A percentile compares a stretch with the other conserved stretches of the same genome.
phyloP scores from a whole-genome alignment of 1,140 invertebrate species.

The Hylaeus volcanicus region DNA sequence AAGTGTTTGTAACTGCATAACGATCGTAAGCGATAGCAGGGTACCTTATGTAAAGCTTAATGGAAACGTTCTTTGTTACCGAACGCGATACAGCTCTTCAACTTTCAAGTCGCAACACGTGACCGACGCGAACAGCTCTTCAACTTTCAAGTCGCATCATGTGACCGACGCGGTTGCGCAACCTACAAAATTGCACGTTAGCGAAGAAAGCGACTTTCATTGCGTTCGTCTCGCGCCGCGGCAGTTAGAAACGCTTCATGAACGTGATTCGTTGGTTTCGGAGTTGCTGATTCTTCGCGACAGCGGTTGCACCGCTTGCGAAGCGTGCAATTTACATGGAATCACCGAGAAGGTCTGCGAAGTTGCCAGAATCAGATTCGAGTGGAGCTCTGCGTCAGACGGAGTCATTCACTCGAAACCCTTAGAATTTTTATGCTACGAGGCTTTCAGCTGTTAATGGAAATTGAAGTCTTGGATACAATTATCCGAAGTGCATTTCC shows the following conservation, averaged over 20 bases:
- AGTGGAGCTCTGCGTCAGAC: slow-evolving; percentile 73
- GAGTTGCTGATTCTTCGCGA: slow-evolving; percentile 67
- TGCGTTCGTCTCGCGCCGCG: background rate
- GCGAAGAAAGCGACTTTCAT: background rate
- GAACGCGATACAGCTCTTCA: background rate
- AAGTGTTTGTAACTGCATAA: slow-evolving; percentile 62
- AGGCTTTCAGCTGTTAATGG: slow-evolving; percentile 58
- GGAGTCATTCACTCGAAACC: slow-evolving; percentile 71
- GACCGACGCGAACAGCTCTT: background rate
- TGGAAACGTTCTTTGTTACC: background rate
- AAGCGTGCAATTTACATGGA: slow-evolving; percentile 55
- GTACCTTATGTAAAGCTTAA: slow-evolving; percentile 27
- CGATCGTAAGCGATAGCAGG: slow-evolving; percentile 45
- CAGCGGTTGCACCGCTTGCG: slow-evolving; percentile 67
- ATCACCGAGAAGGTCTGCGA: slow-evolving; percentile 54
- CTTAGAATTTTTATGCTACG: slow-evolving; percentile 70
- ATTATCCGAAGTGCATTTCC: background rate
- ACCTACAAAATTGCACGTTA: background rate
- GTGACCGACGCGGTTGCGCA: background rate
- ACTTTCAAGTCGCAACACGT: slow-evolving; percentile 12
- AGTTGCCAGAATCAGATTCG: slow-evolving; percentile 66
- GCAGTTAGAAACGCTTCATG: background rate
- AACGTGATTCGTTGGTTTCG: slow-evolving; percentile 42
- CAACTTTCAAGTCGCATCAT: slow-evolving; percentile 8
- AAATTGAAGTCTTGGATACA: background rate